Conservation (phyloP, 2,888 invertebrate genomes). For the Eristalis intricaria region DNA sequence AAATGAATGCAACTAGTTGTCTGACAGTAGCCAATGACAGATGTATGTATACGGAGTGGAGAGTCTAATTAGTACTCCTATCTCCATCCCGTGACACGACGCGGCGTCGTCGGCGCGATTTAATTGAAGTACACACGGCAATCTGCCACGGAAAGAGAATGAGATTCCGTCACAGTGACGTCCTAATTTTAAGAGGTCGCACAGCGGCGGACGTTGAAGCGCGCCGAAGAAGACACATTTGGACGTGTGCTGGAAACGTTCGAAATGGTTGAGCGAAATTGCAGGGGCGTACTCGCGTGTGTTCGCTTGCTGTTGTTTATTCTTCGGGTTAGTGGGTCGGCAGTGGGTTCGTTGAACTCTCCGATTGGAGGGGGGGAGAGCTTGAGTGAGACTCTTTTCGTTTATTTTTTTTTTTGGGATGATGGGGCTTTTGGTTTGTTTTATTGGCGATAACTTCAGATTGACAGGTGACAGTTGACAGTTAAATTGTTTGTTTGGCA, state of each 20-base stretch:
- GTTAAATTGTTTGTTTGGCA: background rate
- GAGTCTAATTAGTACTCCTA: constrained; percentile 53
- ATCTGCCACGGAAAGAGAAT: background rate
- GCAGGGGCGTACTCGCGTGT: constrained; percentile 27
- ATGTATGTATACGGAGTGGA: constrained; percentile 5
- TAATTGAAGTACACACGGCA: background rate
- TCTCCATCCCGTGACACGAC: constrained; percentile 4
- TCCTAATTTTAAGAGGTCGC: constrained; percentile 45
- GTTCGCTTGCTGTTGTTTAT: background rate
- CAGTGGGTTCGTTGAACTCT: constrained; percentile 13
- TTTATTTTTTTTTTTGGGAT: background rate
- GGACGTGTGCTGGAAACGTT: constrained; percentile 14
- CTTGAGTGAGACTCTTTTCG: background rate
- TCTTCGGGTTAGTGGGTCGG: constrained; percentile 30
- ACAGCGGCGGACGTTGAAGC: background rate
- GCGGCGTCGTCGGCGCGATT: background rate
- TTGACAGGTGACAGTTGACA: background rate
- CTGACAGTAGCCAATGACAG: constrained; percentile 26
- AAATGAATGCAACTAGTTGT: constrained; percentile 38
- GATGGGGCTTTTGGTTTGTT: background rate
- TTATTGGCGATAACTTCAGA: background rate
- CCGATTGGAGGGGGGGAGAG: background rate
- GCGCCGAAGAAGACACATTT: constrained; percentile 34
- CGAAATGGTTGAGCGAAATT: constrained; percentile 5
- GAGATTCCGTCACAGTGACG: constrained; percentile 7